Conservation (phyloP, 2,888 invertebrate genomes). For the Drosophila helvetica region DNA sequence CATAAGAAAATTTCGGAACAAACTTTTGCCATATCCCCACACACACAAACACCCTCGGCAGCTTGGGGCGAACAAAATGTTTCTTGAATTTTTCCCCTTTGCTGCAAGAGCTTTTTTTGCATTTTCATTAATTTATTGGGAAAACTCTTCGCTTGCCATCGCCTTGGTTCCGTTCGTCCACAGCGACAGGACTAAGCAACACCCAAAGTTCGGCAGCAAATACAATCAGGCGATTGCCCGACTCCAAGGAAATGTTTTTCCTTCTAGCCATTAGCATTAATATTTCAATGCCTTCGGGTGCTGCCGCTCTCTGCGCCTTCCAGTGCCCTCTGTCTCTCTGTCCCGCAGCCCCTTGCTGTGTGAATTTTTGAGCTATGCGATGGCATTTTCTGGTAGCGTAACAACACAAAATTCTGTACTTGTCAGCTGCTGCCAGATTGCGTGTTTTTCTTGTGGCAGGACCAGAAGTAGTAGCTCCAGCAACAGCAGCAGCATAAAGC, state of each 20-base stretch:
- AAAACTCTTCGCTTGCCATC: constrained; percentile 39
- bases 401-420: constrained; percentile 63
- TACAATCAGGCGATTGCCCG: constrained; percentile 59
- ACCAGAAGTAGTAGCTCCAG: constrained; percentile 10
- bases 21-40: neutral
- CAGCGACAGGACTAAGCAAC: constrained; percentile 3
- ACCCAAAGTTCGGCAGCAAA: constrained; percentile 34
- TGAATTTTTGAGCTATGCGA: constrained; percentile 54
- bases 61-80: neutral
- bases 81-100: neutral
- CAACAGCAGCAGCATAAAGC: constrained; percentile 14
- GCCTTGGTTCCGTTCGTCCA: neutral
- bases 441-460: constrained; percentile 32
- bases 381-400: constrained; percentile 41
- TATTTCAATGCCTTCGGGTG: constrained; percentile 65
- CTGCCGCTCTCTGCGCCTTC: neutral
- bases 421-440: constrained; percentile 77
- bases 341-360: neutral
- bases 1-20: constrained; percentile 20
- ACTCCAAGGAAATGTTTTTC: constrained; percentile 47
- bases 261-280: constrained; percentile 71
- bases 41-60: neutral
- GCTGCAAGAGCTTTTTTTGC: constrained; percentile 52
- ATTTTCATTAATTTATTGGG: constrained; percentile 67
- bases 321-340: neutral